Evolutionary conservation across 2,113 vertebrate species (phyloP), one percentile per base, ranked within the genome.

Genomic region (Embiotoca jacksoni): DNA sequence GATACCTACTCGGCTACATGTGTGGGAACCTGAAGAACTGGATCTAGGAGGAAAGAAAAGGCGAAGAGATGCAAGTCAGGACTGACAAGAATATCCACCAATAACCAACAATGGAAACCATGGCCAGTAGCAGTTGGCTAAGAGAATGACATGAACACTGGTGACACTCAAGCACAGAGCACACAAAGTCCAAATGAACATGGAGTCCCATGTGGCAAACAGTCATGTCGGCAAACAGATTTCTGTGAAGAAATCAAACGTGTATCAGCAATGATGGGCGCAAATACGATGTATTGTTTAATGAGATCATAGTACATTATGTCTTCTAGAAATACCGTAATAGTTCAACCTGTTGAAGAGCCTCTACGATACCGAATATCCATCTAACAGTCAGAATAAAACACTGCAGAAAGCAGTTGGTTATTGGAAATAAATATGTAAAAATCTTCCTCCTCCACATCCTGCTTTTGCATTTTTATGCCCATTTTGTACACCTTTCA

Each of bases 21-120:
- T 59, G 96, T 96, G 0, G 97, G 98, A 80, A 99, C 97, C 87
- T 99, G 98, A 78, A 99, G 96, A 78, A 99, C 98, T 75, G 98
- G 97, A 97, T 99, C 98, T 99, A 95, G 86, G 89, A 8, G 75
- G 77, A 90, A 31, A 93, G 44, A 87, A 70, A 70, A 55, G 72
- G 14, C 84, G n/a, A 73, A 39, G 30, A 80, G 41, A 77, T 57
- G 41, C 36, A 31, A 36, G 53, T 86, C 79, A 83, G 68, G 84
- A 88, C 11, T 52, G 70, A 87, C 87, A 47, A 53, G 70, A 88
- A 78, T 61, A 67, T 81, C 47, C 74, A 30, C 57, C 9, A 53
- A 75, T 52, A 76, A 30, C 57, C 9, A 53, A 75, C 53, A 72
- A 52, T 53, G 10, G 6, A 47, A 72, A 70, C 2, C 1, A 13